Conservation (phyloP, 92 coral and sea anemone genomes). For the Actinostola sp. region DNA sequence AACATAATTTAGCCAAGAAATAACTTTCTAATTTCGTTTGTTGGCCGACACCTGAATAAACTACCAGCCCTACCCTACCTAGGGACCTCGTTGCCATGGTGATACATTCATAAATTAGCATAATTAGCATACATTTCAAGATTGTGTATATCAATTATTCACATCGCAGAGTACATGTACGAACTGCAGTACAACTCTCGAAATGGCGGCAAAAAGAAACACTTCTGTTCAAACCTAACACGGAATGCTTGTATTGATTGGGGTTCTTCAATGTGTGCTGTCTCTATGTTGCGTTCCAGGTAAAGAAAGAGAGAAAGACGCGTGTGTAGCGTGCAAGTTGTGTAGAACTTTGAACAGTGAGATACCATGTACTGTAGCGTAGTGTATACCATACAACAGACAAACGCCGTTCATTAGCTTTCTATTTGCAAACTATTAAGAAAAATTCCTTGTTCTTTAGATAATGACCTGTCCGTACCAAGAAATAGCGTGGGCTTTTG, state of each 20-base stretch:
- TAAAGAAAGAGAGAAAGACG: constrained; percentile 6
- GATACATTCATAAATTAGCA: constrained; percentile 20
- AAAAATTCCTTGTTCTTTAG: constrained; percentile 1
- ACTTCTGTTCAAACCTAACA: constrained; percentile 9
- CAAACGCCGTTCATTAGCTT: constrained; percentile 28
- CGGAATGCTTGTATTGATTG: constrained; percentile 51
- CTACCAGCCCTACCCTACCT: not conserved
- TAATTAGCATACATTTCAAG: constrained; percentile 22
- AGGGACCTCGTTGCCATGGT: constrained; percentile 11
- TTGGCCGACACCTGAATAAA: constrained; percentile 10
- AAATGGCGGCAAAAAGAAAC: constrained; percentile 17
- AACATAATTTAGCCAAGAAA: too few relatives aligned
- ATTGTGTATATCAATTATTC: constrained; percentile 21
- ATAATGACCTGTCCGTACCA: constrained; percentile 4
- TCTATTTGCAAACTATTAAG: constrained; percentile 47
- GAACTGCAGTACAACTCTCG: constrained; percentile 8
- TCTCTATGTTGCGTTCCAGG: constrained; percentile 73
- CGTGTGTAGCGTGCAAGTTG: constrained; percentile 4
- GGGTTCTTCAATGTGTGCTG: constrained; percentile 46
- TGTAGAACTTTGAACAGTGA: constrained; percentile 7
- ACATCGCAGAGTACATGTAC: not conserved
- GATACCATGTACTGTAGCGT: too few relatives aligned
- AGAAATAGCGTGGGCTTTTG: not conserved
- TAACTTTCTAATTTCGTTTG: too few relatives aligned
- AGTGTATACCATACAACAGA: constrained; percentile 14